These are phyloP conservation scores for Pomatostomus ruficeps DNA, from an alignment of 2,113 vertebrate species.

Conservation along the genomic window DNA sequence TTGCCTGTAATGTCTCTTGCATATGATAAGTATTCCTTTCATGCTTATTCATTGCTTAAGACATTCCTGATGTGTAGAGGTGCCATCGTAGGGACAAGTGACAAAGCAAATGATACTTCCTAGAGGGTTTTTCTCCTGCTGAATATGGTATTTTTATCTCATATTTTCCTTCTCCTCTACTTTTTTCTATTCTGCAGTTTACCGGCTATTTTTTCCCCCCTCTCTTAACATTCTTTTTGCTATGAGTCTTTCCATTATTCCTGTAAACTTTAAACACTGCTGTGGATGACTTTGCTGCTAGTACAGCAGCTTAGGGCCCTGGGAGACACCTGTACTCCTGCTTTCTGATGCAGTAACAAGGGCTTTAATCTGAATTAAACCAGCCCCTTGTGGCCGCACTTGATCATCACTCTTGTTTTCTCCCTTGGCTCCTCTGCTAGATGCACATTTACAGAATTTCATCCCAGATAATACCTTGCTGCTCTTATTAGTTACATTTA, in stretches of 20 bases:
- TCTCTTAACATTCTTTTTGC: neutral
- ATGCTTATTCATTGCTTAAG: neutral
- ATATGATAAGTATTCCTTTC: neutral
- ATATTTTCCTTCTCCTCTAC: accelerated
- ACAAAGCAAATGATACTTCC: neutral
- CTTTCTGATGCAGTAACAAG: neutral
- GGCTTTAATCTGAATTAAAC: neutral
- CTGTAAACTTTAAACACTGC: neutral
- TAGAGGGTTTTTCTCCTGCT: neutral
- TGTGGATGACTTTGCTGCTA: neutral
- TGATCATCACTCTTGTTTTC: accelerated
- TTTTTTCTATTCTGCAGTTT: neutral
- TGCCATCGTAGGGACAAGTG: neutral
- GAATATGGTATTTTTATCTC: neutral
- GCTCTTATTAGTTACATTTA: neutral
- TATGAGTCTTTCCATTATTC: accelerated
- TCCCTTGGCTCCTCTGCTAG: neutral
- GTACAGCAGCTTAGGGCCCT: neutral
- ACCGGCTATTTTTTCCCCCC: neutral
- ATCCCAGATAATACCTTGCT: neutral
- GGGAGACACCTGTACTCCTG: accelerated
- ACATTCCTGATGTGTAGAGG: neutral
- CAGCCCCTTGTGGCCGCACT: neutral
- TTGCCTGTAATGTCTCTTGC: neutral
- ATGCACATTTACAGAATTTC: neutral